Evolutionary conservation across 2,888 invertebrate genomes (phyloP).

Genomic region (Caenorhabditis sulstoni): DNA sequence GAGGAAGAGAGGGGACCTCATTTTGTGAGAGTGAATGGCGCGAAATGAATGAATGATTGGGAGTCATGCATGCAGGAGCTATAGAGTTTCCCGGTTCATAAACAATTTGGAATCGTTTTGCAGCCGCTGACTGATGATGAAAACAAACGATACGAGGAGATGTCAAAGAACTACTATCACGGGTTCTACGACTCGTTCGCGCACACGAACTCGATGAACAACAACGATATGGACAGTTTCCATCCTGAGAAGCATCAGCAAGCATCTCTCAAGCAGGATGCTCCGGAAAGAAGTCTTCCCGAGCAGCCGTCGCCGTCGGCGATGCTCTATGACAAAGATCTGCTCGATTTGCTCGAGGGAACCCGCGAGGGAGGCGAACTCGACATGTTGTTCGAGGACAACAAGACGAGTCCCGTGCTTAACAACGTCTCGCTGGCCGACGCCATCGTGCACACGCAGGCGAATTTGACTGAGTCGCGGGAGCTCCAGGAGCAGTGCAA

Average conservation of each 20-base stretch:
- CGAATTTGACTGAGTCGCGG: constrained; percentile 60
- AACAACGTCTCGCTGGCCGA: constrained; percentile 63
- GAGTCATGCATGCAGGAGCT: no score
- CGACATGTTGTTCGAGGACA: constrained; percentile 54
- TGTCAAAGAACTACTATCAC: constrained; percentile 73
- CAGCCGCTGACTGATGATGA: constrained; percentile 74
- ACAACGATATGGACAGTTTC: constrained; percentile 1
- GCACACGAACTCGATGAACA: background rate
- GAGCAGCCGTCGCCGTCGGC: background rate
- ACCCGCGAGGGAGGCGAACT: constrained; percentile 63
- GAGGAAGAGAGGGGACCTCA: constrained; percentile 5
- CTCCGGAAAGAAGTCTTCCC: constrained; percentile 5
- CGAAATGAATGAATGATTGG: constrained; percentile 16
- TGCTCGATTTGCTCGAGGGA: constrained; percentile 68
- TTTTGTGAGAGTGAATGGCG: background rate
- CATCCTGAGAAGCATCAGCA: constrained; percentile 1
- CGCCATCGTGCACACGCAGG: constrained; percentile 54
- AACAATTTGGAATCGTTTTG: constrained; percentile 3
- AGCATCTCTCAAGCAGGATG: constrained; percentile 8
- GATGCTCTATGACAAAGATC: constrained; percentile 50
- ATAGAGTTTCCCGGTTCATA: background rate
- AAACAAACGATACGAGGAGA: constrained; percentile 69
- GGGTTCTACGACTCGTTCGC: constrained; percentile 70
- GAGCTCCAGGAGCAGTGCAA: constrained; percentile 33
- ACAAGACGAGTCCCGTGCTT: constrained; percentile 44